phyloP scores from a whole-genome alignment of 2,113 vertebrate genomes.

The Atlantisia rogersi region DNA sequence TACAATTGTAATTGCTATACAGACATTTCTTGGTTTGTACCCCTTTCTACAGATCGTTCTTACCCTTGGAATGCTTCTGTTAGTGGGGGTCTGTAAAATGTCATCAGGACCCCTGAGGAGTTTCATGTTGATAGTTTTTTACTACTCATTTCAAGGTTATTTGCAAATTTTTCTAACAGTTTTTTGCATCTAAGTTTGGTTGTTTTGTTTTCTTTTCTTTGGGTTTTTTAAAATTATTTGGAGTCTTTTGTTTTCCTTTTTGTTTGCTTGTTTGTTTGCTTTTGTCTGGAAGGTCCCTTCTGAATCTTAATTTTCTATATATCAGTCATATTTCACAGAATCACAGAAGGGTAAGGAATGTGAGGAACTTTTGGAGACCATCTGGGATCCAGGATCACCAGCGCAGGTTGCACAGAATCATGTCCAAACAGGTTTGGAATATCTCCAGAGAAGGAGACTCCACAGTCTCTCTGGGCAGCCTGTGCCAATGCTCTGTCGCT shows the following conservation, averaged over 20 bases:
- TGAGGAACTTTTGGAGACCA: no score
- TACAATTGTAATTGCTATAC: fast-evolving
- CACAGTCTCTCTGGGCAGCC: no score
- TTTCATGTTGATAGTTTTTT: not conserved
- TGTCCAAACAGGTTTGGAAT: no score
- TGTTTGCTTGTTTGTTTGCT: not conserved
- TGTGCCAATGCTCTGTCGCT: no score
- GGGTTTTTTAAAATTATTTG: not conserved
- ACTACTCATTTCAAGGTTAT: not conserved
- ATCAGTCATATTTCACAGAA: not conserved
- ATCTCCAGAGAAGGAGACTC: no score
- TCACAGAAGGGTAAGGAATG: no score
- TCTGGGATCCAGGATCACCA: no score
- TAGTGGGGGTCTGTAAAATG: not conserved
- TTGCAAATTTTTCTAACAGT: not conserved
- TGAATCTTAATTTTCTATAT: not conserved
- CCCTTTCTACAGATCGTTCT: not conserved
- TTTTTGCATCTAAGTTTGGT: not conserved
- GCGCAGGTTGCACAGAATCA: no score
- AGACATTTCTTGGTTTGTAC: not conserved
- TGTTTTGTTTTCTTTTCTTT: not conserved
- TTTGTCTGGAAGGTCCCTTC: not conserved
- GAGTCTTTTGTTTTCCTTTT: not conserved
- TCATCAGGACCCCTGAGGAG: not conserved
- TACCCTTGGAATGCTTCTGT: not conserved